Evolutionary conservation across 2,797 vertebrate species (phyloP), one percentile per base, ranked within the genome.

Genomic region (Siniperca scherzeri): DNA sequence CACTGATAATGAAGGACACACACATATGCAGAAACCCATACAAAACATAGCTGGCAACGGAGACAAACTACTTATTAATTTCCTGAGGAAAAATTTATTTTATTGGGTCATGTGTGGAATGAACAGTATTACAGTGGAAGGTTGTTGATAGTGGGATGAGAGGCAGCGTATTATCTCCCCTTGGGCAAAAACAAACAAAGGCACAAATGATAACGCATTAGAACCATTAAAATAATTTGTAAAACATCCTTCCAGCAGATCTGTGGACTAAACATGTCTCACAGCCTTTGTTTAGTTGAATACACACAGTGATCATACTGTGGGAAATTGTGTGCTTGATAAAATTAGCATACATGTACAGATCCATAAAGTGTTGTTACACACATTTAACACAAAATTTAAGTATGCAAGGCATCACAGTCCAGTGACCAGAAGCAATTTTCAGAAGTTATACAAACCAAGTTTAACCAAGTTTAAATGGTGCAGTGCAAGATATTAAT

Each of bases 111-210:
- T 89, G 75, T 80, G 82, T 74, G 67, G 77, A 91, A 82, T 84
- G 59, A 90, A 86, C 64, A 86, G 57, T 71, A 33, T 77, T 78
- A 61, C 65, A 82, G 73, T 80, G 69, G 71, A 87, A 81, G 53
- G 74, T 80, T 86, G 83, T 84, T 91, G 90, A 92, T 75, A 77
- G 52, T 73, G 70, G 83, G 50, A 85, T 82, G 70, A 88, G 74
- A 86, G 52, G 79, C 68, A 6, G 83, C 21, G 48, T 81, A 74
- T 86, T 82, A 87, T 80, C 70, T 83, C 60, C 74, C 88, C 42
- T 59, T 62, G 65, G 80, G 70, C 78, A 80, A 89, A 92, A 90
- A 90, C 81, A 91, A 92, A 91, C 83, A 90, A 87, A 90, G 74
- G 67, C 70, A 84, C 66, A 84, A 85, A 89, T 67, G 74, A 66